phyloP scores from a whole-genome alignment of 2,113 vertebrate genomes.

The Lepus europaeus region DNA sequence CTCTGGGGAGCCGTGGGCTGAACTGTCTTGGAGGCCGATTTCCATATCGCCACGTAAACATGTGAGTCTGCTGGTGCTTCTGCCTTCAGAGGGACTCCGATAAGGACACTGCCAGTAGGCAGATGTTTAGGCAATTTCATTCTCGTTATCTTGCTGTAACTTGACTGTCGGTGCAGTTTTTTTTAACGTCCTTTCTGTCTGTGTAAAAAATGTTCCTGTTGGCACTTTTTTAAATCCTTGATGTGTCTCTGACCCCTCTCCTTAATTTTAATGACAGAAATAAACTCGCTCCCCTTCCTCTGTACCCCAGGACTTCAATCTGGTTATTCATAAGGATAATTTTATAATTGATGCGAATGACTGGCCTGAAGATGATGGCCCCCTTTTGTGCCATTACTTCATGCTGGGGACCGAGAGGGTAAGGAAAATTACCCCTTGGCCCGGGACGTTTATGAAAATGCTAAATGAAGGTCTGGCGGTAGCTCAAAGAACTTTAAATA shows the following conservation, averaged over 20 bases:
- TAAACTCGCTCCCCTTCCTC: constrained; percentile 50
- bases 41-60: constrained; percentile 72
- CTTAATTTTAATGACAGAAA: constrained; percentile 60
- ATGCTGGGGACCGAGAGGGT: constrained; percentile 83
- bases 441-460: constrained; percentile 86
- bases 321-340: constrained; percentile 81
- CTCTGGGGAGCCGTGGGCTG: constrained; percentile 59
- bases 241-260: constrained; percentile 51
- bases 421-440: constrained; percentile 86
- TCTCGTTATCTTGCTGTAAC: constrained; percentile 74
- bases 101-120: constrained; percentile 69
- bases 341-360: constrained; percentile 82
- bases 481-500: constrained; percentile 86
- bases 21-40: constrained; percentile 70
- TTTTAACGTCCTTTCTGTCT: constrained; percentile 70
- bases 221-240: constrained; percentile 69
- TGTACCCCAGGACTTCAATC: constrained; percentile 54
- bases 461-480: constrained; percentile 84
- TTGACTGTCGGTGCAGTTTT: constrained; percentile 68
- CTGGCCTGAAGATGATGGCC: constrained; percentile 83
- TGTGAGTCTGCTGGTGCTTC: constrained; percentile 42
- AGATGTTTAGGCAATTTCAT: constrained; percentile 71
- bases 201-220: constrained; percentile 74
- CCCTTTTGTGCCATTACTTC: constrained; percentile 84
- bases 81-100: constrained; percentile 62